Evolutionary conservation across 2,797 vertebrate species (phyloP).

Genomic region (Platalea minor): DNA sequence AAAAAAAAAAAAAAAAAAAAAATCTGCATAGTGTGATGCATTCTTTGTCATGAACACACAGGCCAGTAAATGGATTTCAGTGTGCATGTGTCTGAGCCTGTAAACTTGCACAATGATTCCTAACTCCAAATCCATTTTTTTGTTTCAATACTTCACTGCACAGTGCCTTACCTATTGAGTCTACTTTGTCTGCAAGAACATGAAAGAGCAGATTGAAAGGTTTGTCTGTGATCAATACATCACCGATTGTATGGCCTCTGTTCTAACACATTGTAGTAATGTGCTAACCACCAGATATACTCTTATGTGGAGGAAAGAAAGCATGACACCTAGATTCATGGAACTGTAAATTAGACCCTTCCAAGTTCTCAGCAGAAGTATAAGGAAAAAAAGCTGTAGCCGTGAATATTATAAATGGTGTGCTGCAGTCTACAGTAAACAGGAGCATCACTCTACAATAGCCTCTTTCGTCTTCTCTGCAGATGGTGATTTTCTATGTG

Average conservation of each 20-base stretch:
- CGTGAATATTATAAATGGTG: neutral
- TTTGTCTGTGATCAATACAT: neutral
- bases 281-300: neutral
- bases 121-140: neutral
- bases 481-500: neutral
- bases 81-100: too few relatives aligned
- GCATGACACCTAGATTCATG: neutral
- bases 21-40: neutral
- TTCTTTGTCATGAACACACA: neutral
- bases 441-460: neutral
- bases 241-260: neutral
- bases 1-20: too few relatives aligned
- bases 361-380: neutral
- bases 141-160: neutral
- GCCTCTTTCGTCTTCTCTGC: neutral
- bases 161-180: rapidly evolving
- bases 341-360: neutral
- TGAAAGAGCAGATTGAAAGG: neutral
- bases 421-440: neutral
- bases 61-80: neutral
- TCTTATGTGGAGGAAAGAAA: neutral
- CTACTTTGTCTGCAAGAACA: neutral
- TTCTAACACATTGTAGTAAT: neutral
- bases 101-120: neutral
- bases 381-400: neutral